These are phyloP conservation scores for Myotis daubentonii DNA, from an alignment of 2,797 vertebrate genomes.

Conservation along the genomic window DNA sequence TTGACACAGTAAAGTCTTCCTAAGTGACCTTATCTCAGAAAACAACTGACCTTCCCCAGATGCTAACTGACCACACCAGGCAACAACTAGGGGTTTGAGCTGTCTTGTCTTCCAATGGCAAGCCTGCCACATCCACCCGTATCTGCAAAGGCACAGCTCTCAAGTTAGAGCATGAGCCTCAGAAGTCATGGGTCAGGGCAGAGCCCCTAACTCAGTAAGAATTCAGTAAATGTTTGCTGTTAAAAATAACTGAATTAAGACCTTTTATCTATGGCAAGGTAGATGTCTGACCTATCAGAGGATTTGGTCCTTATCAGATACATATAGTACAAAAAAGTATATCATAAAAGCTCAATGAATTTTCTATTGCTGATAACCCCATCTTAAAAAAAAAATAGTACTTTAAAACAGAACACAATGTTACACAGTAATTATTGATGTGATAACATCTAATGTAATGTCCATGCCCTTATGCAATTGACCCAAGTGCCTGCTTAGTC, in stretches of 20 bases:
- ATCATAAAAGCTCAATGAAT: conserved; percentile 7
- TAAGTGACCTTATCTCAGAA: not conserved
- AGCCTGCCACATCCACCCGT: not conserved
- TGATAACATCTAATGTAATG: conserved; percentile 60
- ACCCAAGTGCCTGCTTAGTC: conserved; percentile 68
- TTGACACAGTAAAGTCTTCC: not conserved
- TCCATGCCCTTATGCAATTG: conserved; percentile 60
- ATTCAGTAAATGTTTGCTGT: not conserved
- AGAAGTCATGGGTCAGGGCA: not conserved
- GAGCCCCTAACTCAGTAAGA: not conserved
- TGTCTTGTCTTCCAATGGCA: not conserved
- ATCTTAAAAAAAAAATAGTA: not conserved
- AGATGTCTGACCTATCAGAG: not conserved
- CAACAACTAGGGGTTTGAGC: not conserved
- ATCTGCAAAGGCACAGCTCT: accelerated
- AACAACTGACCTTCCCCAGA: not conserved
- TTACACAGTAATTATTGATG: conserved; percentile 66
- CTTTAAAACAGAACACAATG: conserved; percentile 47
- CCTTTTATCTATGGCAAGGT: not conserved
- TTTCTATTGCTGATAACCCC: conserved; percentile 34
- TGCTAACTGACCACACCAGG: not conserved
- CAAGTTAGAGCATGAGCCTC: not conserved
- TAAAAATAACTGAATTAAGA: not conserved
- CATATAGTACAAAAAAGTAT: not conserved
- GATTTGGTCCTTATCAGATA: conserved; percentile 20